Percentiles rank a stretch among this genome's conserved stretches.
Conservation (phyloP, 2,113 vertebrate genomes). For the Odontophorus gujanensis region DNA sequence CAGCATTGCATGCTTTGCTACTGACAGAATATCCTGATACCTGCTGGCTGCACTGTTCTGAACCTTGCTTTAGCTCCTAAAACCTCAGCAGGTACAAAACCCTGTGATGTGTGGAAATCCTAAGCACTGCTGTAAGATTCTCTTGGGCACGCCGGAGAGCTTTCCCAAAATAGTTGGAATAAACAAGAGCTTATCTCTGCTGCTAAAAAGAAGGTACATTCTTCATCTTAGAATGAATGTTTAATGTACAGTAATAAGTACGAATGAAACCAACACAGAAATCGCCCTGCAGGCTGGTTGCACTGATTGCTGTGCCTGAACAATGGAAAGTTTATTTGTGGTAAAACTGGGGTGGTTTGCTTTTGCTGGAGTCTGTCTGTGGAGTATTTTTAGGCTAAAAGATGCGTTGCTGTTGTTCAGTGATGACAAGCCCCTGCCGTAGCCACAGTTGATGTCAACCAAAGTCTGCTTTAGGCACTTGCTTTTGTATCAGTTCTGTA, state of each 20-base stretch:
- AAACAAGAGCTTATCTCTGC: background rate
- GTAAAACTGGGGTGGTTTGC: background rate
- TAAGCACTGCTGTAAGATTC: background rate
- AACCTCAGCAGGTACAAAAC: background rate
- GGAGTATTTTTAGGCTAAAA: slow-evolving; percentile 10
- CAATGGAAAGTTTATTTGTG: background rate
- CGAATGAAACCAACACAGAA: background rate
- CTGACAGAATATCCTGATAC: background rate
- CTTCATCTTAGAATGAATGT: background rate
- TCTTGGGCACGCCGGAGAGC: background rate
- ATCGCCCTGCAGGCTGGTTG: background rate
- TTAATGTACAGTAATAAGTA: background rate
- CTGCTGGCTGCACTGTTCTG: background rate
- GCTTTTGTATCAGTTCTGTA: background rate
- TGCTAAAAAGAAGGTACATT: background rate
- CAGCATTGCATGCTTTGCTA: background rate
- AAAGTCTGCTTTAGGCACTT: background rate
- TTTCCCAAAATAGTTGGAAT: background rate
- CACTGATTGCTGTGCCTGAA: background rate
- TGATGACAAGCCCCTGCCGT: background rate
- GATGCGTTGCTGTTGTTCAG: background rate
- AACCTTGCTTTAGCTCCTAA: background rate
- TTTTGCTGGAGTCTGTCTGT: background rate
- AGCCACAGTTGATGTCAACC: background rate
- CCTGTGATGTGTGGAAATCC: background rate